A percentile compares a stretch with the other conserved stretches of the same genome.
Evolutionary conservation across 2,113 vertebrate species (phyloP).

Genomic region (Lichenostomus cassidix): DNA sequence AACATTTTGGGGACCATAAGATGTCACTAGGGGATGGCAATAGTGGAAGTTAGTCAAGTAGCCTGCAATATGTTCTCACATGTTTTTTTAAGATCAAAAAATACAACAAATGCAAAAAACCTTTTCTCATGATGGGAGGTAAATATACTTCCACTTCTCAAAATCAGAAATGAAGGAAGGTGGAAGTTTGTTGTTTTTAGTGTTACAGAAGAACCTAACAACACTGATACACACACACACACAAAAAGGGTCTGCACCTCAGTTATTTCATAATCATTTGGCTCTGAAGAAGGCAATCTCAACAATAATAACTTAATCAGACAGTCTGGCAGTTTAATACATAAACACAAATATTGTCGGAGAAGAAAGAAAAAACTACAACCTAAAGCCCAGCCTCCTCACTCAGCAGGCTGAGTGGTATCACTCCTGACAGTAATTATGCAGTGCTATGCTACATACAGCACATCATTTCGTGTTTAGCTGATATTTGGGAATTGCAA

Average conservation of each 20-base stretch:
- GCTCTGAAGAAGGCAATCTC: not conserved
- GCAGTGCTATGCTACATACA: not conserved
- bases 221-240: not conserved
- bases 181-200: not conserved
- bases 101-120: not conserved
- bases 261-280: not conserved
- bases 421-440: constrained; percentile 29
- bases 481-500: not conserved
- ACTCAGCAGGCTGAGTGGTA: not conserved
- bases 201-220: not conserved
- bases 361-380: not conserved
- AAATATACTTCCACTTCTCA: not conserved
- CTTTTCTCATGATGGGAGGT: not conserved
- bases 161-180: not conserved
- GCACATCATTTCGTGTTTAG: not conserved
- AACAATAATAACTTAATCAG: not conserved
- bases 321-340: not conserved
- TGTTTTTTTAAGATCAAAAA: not conserved
- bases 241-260: not conserved
- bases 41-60: not conserved
- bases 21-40: not conserved
- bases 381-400: not conserved
- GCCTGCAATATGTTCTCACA: not conserved
- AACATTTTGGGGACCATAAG: not conserved
- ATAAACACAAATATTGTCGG: not conserved